Percentiles rank a stretch among this genome's conserved stretches.
Evolutionary conservation across 2,888 invertebrate genomes (phyloP).

Genomic region (Synergus umbraculus): DNA sequence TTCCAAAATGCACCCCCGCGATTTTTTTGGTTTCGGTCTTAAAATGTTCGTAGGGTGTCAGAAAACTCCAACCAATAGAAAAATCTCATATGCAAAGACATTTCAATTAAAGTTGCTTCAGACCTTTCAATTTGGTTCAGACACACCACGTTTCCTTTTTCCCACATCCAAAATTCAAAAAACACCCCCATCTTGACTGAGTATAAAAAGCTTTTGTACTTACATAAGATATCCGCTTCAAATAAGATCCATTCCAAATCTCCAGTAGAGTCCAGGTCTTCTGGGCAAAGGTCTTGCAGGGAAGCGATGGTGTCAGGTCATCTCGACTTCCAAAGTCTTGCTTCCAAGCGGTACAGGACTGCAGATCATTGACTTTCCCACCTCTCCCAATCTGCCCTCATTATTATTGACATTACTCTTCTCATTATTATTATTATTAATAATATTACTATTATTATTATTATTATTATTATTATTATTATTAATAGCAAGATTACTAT

Average conservation of each 20-base stretch:
- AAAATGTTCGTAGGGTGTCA: too few relatives aligned
- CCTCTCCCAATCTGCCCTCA: constrained; percentile 43
- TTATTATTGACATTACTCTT: constrained; percentile 49
- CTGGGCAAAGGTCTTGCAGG: constrained; percentile 73
- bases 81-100: too few relatives aligned
- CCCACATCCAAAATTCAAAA: background rate
- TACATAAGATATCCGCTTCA: constrained; percentile 52
- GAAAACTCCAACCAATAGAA: too few relatives aligned
- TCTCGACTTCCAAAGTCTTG: constrained; percentile 59
- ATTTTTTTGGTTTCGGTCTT: too few relatives aligned
- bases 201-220: background rate
- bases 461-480: constrained; percentile 43
- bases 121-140: too few relatives aligned
- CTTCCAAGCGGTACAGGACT: constrained; percentile 52
- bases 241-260: constrained; percentile 74
- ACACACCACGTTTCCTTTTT: too few relatives aligned
- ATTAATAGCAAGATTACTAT: constrained; percentile 52
- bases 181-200: constrained; percentile 8
- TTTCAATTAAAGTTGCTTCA: too few relatives aligned
- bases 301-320: constrained; percentile 73
- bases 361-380: constrained; percentile 45
- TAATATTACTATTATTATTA: constrained; percentile 39
- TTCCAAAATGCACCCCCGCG: too few relatives aligned
- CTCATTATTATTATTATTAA: constrained; percentile 45
- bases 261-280: constrained; percentile 73